Percentiles rank a stretch among this genome's conserved stretches.
Conservation (phyloP, 2,113 vertebrate genomes). For the Motacilla alba region DNA sequence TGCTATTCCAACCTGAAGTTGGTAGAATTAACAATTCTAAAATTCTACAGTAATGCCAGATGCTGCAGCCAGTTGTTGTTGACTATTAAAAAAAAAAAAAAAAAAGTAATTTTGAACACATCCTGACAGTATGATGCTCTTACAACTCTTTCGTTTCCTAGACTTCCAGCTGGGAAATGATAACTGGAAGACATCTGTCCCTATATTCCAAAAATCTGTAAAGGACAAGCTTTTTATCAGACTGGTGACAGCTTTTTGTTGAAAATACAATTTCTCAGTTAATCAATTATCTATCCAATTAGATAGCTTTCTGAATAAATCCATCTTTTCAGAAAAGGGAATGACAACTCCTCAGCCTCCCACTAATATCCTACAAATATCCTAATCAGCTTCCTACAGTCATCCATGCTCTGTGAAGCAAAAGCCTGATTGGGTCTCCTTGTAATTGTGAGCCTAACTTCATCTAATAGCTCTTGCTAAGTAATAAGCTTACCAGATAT, state of each 20-base stretch:
- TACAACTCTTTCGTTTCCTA: background rate
- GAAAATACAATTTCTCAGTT: slow-evolving; percentile 63
- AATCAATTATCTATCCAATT: slow-evolving; percentile 68
- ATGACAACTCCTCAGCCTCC: slow-evolving; percentile 10
- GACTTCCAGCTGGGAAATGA: slow-evolving; percentile 49
- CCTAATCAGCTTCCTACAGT: slow-evolving; percentile 51
- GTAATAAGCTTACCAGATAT: slow-evolving; percentile 62
- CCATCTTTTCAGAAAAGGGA: slow-evolving; percentile 12
- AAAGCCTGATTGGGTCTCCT: slow-evolving; percentile 36
- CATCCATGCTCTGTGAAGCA: slow-evolving; percentile 5
- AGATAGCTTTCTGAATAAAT: slow-evolving; percentile 39
- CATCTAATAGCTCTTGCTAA: slow-evolving; percentile 53
- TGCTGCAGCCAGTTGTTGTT: slow-evolving; percentile 28
- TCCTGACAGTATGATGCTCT: background rate
- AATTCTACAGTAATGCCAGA: slow-evolving; percentile 30
- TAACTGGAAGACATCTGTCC: slow-evolving; percentile 61
- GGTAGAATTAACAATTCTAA: background rate
- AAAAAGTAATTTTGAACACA: slow-evolving; percentile 1
- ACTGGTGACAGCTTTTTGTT: slow-evolving; percentile 44
- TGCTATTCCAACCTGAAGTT: background rate
- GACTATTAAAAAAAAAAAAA: background rate
- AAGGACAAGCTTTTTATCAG: slow-evolving; percentile 62
- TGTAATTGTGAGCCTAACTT: slow-evolving; percentile 52
- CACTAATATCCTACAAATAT: slow-evolving; percentile 57
- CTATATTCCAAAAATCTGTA: slow-evolving; percentile 35